Evolutionary conservation across 2,797 vertebrate genomes (phyloP).

Genomic region (Aplochiton taeniatus): DNA sequence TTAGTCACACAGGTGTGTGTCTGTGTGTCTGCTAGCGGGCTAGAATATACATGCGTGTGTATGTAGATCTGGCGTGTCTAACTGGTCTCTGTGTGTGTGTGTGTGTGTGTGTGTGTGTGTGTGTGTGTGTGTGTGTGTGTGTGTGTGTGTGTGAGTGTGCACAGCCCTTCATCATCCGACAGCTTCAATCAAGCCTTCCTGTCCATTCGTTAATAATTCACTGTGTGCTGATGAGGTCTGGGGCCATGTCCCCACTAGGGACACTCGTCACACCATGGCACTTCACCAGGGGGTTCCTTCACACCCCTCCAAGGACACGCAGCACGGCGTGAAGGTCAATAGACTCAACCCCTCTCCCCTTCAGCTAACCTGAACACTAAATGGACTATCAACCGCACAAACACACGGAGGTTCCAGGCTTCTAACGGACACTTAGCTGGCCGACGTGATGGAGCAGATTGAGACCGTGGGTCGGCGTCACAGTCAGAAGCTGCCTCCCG

Average conservation of each 20-base stretch:
- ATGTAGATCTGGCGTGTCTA: neutral
- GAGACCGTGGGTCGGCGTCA: too few species aligned
- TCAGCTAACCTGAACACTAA: too few species aligned
- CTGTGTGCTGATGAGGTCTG: conserved; percentile 6
- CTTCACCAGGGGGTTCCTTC: neutral
- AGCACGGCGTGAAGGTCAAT: conserved; percentile 38
- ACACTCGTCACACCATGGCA: conserved; percentile 22
- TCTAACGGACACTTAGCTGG: too few species aligned
- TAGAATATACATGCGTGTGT: neutral
- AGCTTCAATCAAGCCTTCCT: conserved; percentile 32
- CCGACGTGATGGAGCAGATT: too few species aligned
- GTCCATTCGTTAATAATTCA: conserved; percentile 14
- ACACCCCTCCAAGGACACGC: neutral
- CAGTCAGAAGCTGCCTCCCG: neutral
- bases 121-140: too few species aligned
- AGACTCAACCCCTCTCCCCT: conserved; percentile 19
- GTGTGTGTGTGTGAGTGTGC: too few species aligned
- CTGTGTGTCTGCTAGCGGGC: too few species aligned
- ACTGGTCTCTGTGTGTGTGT: neutral
- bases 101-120: too few species aligned
- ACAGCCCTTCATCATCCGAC: neutral
- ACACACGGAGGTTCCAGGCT: too few species aligned
- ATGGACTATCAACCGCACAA: too few species aligned
- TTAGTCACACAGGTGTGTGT: too few species aligned
- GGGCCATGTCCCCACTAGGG: conserved; percentile 31